Evolutionary conservation across 1,140 invertebrate species (phyloP).

Genomic region (Drosophila mojavensis): DNA sequence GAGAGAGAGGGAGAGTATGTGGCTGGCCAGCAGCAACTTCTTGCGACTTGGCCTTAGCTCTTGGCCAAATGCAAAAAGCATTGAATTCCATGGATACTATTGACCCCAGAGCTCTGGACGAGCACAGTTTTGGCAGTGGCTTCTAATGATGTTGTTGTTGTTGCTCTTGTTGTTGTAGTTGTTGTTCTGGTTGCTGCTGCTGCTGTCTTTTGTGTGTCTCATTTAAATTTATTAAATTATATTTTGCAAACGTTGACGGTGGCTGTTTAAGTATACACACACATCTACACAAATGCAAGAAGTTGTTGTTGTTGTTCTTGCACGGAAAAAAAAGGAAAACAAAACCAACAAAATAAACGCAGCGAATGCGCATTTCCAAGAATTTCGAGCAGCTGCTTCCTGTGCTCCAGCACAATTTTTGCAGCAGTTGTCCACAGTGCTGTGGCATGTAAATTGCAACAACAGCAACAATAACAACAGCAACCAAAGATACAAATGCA

Average conservation of each 20-base stretch:
- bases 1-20: neutral
- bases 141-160: slow-evolving; percentile 70
- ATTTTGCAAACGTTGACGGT: slow-evolving; percentile 44
- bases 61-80: slow-evolving; percentile 65
- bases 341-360: slow-evolving; percentile 29
- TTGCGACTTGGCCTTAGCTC: slow-evolving; percentile 55
- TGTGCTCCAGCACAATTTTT: slow-evolving; percentile 42
- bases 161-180: slow-evolving; percentile 16
- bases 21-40: slow-evolving; percentile 29
- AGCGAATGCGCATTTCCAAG: slow-evolving; percentile 65
- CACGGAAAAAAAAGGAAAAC: slow-evolving; percentile 14
- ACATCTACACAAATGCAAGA: slow-evolving; percentile 25
- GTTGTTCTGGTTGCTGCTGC: neutral
- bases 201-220: slow-evolving; percentile 56
- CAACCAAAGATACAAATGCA: slow-evolving; percentile 24
- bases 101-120: slow-evolving; percentile 60
- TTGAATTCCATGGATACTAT: slow-evolving; percentile 81
- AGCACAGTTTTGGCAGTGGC: slow-evolving; percentile 48
- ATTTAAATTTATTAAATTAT: slow-evolving; percentile 78
- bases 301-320: slow-evolving; percentile 26
- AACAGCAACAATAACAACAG: slow-evolving; percentile 17
- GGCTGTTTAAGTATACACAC: slow-evolving; percentile 29
- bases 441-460: slow-evolving; percentile 51
- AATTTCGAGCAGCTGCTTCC: slow-evolving; percentile 81
- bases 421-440: slow-evolving; percentile 38